phyloP scores from a whole-genome alignment of 2,888 invertebrate genomes.

The Syritta pipiens region DNA sequence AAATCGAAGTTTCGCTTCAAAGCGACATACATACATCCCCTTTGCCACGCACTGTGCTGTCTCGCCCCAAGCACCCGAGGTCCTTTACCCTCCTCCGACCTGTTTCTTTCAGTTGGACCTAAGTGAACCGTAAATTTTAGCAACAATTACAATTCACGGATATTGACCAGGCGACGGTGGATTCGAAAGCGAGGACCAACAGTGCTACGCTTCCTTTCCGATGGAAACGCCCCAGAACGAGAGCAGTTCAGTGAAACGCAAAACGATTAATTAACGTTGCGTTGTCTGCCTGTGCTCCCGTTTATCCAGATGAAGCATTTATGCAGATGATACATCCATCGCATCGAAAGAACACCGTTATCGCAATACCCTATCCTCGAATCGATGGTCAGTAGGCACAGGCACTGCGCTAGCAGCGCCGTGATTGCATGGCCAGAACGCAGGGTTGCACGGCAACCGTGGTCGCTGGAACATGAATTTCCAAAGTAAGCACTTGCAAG shows the following conservation, averaged over 20 bases:
- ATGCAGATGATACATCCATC: constrained; percentile 25
- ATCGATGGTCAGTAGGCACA: not conserved
- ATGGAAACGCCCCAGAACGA: constrained; percentile 1
- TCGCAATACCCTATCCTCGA: not conserved
- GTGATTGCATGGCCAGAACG: constrained; percentile 31
- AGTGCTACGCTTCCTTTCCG: constrained; percentile 2
- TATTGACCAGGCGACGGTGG: constrained; percentile 3
- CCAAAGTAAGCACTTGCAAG: constrained; percentile 44
- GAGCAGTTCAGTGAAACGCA: constrained; percentile 32
- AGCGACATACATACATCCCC: no score
- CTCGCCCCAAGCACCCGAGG: no score
- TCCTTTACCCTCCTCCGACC: no score
- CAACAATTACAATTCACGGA: constrained; percentile 4
- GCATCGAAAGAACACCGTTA: constrained; percentile 7
- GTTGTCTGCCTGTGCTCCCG: constrained; percentile 13
- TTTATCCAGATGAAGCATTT: constrained; percentile 27
- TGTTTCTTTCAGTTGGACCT: no score
- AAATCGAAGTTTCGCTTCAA: no score
- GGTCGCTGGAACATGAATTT: constrained; percentile 29
- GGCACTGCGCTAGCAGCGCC: not conserved
- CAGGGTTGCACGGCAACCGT: not conserved
- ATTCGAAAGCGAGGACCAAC: not conserved
- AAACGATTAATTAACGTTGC: constrained; percentile 43
- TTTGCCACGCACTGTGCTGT: no score
- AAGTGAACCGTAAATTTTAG: constrained; percentile 18